These are phyloP conservation scores for Brachyopa scutellaris DNA, from an alignment of 2,888 invertebrate genomes.

Conservation along the genomic window DNA sequence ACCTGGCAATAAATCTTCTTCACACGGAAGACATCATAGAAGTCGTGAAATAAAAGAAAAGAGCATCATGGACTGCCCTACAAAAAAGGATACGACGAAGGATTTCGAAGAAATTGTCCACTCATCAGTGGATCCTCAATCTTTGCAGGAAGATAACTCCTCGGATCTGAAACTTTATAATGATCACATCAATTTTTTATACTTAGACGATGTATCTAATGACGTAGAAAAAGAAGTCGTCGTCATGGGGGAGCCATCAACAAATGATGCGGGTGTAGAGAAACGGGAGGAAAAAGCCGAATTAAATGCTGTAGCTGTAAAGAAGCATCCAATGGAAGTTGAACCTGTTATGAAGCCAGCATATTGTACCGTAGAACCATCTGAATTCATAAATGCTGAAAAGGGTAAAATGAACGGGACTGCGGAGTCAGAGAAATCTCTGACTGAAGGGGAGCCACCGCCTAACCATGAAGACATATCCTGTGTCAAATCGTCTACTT, in stretches of 20 bases:
- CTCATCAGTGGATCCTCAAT: not conserved
- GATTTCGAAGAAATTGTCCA: too few relatives aligned
- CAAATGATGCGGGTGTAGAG: too few relatives aligned
- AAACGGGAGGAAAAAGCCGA: not conserved
- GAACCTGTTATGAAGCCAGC: not conserved
- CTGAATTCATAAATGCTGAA: not conserved
- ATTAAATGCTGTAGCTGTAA: not conserved
- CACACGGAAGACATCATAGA: not conserved
- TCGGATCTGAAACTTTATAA: not conserved
- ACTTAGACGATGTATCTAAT: slow-evolving; percentile 29
- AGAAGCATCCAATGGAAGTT: not conserved
- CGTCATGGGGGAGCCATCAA: not conserved
- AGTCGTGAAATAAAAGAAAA: not conserved
- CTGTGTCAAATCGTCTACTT: too few relatives aligned
- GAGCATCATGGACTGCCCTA: too few relatives aligned
- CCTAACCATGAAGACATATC: too few relatives aligned
- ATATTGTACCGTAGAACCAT: not conserved
- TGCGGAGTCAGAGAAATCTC: too few relatives aligned
- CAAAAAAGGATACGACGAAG: too few relatives aligned
- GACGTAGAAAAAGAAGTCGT: slow-evolving; percentile 6
- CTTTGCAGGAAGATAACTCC: not conserved
- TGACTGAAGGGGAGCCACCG: too few relatives aligned
- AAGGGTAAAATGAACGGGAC: too few relatives aligned
- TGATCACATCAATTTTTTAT: slow-evolving; percentile 8
- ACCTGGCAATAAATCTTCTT: not conserved